Percentiles rank a stretch among this genome's conserved stretches.
phyloP scores from a whole-genome alignment of 2,113 vertebrate species.

The Sus scrofa region DNA sequence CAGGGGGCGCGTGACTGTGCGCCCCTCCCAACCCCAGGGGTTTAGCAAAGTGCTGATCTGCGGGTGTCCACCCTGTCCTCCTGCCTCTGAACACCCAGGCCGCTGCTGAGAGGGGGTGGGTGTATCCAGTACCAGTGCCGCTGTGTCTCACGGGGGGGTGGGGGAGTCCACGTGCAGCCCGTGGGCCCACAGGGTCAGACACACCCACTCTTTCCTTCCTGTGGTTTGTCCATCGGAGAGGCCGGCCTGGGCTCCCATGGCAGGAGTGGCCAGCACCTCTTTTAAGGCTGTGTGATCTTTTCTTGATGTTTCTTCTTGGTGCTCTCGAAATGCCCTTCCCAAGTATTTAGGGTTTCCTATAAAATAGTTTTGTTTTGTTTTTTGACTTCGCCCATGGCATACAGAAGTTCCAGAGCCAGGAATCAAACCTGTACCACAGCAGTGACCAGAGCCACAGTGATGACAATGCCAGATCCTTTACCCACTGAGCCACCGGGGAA shows the following conservation, averaged over 20 bases:
- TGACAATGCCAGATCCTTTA: too few species aligned
- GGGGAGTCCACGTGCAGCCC: accelerated
- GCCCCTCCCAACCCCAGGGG: neutral
- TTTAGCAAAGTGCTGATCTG: accelerated
- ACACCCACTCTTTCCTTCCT: neutral
- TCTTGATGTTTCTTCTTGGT: neutral
- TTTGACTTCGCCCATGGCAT: too few species aligned
- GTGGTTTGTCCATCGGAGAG: neutral
- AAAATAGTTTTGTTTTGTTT: neutral
- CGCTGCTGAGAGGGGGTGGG: neutral
- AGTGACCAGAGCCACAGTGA: too few species aligned
- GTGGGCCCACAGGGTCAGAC: accelerated
- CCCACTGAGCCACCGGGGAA: too few species aligned
- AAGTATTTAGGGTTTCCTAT: neutral
- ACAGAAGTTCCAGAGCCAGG: too few species aligned
- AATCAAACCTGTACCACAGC: too few species aligned
- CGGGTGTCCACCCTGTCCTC: accelerated
- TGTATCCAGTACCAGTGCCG: neutral
- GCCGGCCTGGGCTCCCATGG: neutral
- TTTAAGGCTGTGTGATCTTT: neutral
- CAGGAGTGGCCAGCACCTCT: neutral
- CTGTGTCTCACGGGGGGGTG: accelerated
- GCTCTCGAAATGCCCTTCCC: neutral
- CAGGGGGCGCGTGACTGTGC: too few species aligned
- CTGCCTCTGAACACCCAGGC: accelerated